Conservation (phyloP, 1,140 invertebrate species). For the Drosophila ananassae region DNA sequence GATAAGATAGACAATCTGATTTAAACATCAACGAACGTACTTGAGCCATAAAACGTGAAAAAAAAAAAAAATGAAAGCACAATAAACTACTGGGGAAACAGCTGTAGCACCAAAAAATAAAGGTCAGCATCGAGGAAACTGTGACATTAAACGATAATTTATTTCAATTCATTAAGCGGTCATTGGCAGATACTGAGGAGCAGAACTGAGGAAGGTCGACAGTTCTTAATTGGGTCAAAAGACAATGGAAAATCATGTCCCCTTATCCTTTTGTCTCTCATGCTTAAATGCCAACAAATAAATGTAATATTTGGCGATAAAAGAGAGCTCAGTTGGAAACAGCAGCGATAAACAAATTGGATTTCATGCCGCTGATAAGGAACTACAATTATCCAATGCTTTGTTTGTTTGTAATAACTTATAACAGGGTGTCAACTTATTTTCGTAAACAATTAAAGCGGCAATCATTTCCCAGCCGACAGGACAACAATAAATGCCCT, state of each 20-base stretch:
- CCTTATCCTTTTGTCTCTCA: conserved; percentile 25
- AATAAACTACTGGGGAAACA: conserved; percentile 24
- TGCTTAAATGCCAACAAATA: neutral
- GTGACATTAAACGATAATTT: conserved; percentile 18
- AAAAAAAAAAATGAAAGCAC: conserved; percentile 9
- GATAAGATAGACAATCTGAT: conserved; percentile 52
- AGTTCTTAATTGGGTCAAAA: conserved; percentile 30
- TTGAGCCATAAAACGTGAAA: conserved; percentile 13
- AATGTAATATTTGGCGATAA: conserved; percentile 1
- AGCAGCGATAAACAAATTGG: neutral
- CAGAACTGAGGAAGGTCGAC: conserved; percentile 12
- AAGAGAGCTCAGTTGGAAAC: neutral
- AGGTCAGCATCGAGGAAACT: conserved; percentile 32
- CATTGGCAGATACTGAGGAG: conserved; percentile 40
- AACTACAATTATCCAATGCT: conserved; percentile 12
- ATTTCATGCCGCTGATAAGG: conserved; percentile 5
- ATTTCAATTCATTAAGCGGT: conserved; percentile 31
- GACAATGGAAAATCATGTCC: conserved; percentile 18
- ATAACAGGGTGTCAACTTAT: conserved; percentile 23
- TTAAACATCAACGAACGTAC: conserved; percentile 4
- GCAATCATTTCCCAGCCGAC: conserved; percentile 15
- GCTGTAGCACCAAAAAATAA: conserved; percentile 11
- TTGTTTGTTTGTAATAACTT: conserved; percentile 31
- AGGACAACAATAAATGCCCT: neutral
- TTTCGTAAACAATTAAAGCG: conserved; percentile 31